A percentile compares a stretch with the other conserved stretches of the same genome.
These are phyloP conservation scores for Ophion obscuratus DNA, from an alignment of 2,888 invertebrate species.

Conservation along the genomic window DNA sequence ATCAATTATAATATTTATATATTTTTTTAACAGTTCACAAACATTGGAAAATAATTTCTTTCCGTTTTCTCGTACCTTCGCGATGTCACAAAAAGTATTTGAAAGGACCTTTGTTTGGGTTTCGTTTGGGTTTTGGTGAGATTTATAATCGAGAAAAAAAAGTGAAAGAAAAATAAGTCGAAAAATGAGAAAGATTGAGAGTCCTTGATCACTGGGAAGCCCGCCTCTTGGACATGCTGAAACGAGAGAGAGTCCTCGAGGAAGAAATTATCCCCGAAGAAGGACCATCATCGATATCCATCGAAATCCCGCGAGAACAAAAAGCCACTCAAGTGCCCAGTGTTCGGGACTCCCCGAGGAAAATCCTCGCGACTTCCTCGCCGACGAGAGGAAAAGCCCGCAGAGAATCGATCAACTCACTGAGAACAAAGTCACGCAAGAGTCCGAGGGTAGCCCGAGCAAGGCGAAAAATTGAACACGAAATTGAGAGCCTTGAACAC, in stretches of 20 bases:
- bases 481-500: neutral
- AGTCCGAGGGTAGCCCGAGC: constrained; percentile 8
- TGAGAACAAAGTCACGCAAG: neutral
- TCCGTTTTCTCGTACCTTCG: too few relatives aligned
- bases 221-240: constrained; percentile 70
- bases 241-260: constrained; percentile 62
- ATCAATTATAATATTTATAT: too few relatives aligned
- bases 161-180: neutral
- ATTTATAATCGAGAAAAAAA: neutral
- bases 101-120: neutral
- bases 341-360: constrained; percentile 11
- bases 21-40: too few relatives aligned
- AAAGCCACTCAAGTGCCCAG: constrained; percentile 37
- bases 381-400: neutral
- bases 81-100: too few relatives aligned
- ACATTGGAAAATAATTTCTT: too few relatives aligned
- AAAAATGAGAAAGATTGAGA: neutral
- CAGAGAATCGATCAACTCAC: constrained; percentile 23
- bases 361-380: neutral
- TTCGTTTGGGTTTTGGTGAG: constrained; percentile 21
- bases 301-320: constrained; percentile 15
- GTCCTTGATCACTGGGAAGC: constrained; percentile 62
- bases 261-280: neutral
- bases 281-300: neutral
- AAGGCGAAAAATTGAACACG: neutral